Conservation (phyloP, 2,113 vertebrate genomes). For the Forbesichthys agassizii region DNA sequence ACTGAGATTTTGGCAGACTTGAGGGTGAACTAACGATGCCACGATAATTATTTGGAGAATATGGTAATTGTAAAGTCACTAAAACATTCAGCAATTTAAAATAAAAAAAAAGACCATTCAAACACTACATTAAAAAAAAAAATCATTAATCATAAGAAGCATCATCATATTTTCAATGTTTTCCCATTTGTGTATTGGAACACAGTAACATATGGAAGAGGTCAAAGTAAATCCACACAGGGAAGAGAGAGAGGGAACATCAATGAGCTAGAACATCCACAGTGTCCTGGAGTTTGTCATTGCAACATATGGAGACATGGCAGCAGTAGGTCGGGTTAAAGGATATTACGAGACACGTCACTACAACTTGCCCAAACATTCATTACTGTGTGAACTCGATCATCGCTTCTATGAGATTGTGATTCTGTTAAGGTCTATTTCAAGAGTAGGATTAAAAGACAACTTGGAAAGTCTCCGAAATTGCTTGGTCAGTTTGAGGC, state of each 20-base stretch:
- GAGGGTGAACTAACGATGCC: too few relatives aligned
- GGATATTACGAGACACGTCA: not conserved
- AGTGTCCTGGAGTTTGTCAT: too few relatives aligned
- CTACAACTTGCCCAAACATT: not conserved
- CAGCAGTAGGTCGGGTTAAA: not conserved
- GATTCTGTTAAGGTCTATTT: slow-evolving; percentile 50
- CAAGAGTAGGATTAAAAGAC: slow-evolving; percentile 30
- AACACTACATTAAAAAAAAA: too few relatives aligned
- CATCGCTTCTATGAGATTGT: slow-evolving; percentile 6
- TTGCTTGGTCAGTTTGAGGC: slow-evolving; percentile 38
- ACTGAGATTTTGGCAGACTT: too few relatives aligned
- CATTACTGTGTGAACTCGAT: slow-evolving; percentile 15
- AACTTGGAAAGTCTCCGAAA: slow-evolving; percentile 64
- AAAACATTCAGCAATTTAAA: too few relatives aligned
- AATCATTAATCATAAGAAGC: too few relatives aligned
- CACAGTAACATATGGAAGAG: slow-evolving; percentile 15
- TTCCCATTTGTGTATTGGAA: slow-evolving; percentile 17
- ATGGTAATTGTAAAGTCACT: too few relatives aligned
- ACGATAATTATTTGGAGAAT: too few relatives aligned
- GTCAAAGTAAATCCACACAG: slow-evolving; percentile 12
- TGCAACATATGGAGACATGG: not conserved
- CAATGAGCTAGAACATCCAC: too few relatives aligned
- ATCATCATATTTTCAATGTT: too few relatives aligned
- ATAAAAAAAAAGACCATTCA: too few relatives aligned
- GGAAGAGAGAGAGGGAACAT: too few relatives aligned